phyloP scores from a whole-genome alignment of 1,140 invertebrate genomes.

The Bursaphelenchus mucronatus region DNA sequence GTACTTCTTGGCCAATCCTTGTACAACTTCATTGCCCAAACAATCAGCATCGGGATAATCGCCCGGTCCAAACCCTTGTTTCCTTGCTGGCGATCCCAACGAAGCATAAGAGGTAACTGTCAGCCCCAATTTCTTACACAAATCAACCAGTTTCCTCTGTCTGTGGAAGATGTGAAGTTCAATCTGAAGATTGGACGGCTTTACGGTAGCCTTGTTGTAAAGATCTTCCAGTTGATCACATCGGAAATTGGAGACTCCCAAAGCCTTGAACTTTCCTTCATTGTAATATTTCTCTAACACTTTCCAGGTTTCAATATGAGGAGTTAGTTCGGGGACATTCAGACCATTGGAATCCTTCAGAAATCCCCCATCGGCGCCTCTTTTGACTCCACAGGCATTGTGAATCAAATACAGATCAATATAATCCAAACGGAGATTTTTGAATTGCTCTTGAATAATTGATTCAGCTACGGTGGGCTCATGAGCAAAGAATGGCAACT shows the following conservation, averaged over 20 bases:
- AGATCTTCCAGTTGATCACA: constrained; percentile 50
- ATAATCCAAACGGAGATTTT: constrained; percentile 49
- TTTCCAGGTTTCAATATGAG: constrained; percentile 43
- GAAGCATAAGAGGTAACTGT: constrained; percentile 23
- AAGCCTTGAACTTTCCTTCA: constrained; percentile 57
- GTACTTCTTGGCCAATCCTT: constrained; percentile 65
- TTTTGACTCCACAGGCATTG: constrained; percentile 15
- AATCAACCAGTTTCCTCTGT: constrained; percentile 51
- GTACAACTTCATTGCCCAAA: constrained; percentile 61
- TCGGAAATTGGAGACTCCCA: constrained; percentile 63
- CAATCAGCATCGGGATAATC: constrained; percentile 16
- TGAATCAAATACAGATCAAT: constrained; percentile 43
- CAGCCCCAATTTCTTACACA: constrained; percentile 45
- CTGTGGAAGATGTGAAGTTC: constrained; percentile 57
- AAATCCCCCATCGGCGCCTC: constrained; percentile 14
- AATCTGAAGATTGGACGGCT: constrained; percentile 38
- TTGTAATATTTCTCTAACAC: constrained; percentile 60
- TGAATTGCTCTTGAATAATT: constrained; percentile 59
- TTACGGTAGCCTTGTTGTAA: constrained; percentile 26
- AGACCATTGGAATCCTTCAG: constrained; percentile 10
- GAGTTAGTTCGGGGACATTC: constrained; percentile 18
- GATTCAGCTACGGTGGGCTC: constrained; percentile 3
- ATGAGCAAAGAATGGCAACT: constrained; percentile 23
- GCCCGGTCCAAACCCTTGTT: background rate
- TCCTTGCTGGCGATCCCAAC: constrained; percentile 11